phyloP scores from a whole-genome alignment of 2,888 invertebrate genomes.

The Oscheius onirici region DNA sequence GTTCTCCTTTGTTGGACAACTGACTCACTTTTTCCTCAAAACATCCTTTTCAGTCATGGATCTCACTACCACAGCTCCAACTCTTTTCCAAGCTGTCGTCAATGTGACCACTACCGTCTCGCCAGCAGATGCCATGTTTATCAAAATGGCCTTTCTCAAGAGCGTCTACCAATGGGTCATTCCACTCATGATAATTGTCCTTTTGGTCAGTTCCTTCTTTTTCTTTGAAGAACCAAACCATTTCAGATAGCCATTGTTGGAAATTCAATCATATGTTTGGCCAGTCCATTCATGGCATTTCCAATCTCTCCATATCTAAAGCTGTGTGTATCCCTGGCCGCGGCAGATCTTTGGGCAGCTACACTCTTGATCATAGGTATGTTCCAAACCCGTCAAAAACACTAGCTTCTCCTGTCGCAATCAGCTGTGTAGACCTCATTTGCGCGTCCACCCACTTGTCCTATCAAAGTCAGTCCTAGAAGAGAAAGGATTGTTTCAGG shows the following conservation, averaged over 20 bases:
- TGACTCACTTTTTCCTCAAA: not conserved
- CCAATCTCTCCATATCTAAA: constrained; percentile 67
- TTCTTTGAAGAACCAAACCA: not conserved
- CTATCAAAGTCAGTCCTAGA: not conserved
- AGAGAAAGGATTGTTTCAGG: constrained; percentile 46
- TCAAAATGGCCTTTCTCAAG: constrained; percentile 34
- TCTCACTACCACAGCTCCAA: constrained; percentile 7
- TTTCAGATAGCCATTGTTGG: constrained; percentile 67
- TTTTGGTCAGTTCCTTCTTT: constrained; percentile 51
- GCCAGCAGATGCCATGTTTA: not conserved
- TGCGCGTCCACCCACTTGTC: not conserved
- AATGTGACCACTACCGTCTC: not conserved
- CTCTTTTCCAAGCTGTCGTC: not conserved
- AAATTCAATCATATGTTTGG: constrained; percentile 62
- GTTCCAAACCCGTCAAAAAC: not conserved
- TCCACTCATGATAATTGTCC: constrained; percentile 64
- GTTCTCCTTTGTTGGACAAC: not conserved
- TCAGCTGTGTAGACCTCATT: constrained; percentile 1
- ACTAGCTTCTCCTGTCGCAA: constrained; percentile 10
- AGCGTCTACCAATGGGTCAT: constrained; percentile 61
- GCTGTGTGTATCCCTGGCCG: constrained; percentile 65
- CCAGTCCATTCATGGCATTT: constrained; percentile 59
- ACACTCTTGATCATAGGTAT: constrained; percentile 59
- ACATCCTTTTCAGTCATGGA: constrained; percentile 1
- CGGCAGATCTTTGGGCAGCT: constrained; percentile 68